Evolutionary conservation across 2,113 vertebrate genomes (phyloP).

Genomic region (Scalopus aquaticus): DNA sequence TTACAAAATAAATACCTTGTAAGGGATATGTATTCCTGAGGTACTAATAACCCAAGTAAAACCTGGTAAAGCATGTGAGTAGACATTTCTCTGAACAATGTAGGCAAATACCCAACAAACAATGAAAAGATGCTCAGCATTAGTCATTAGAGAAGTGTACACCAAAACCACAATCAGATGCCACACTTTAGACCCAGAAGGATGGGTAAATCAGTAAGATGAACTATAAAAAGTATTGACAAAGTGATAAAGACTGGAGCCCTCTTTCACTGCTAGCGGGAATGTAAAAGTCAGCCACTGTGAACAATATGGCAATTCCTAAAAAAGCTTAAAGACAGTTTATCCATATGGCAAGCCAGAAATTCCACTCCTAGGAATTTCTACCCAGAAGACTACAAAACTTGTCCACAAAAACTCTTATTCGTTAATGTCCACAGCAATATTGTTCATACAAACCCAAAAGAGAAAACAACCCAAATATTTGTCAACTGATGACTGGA

Average conservation of each 20-base stretch:
- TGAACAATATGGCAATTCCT: background rate
- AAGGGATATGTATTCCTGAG: background rate
- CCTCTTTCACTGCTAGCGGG: background rate
- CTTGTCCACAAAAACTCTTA: background rate
- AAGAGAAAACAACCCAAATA: background rate
- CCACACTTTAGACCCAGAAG: background rate
- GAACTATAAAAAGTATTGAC: background rate
- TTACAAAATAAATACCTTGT: background rate
- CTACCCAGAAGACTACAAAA: slow-evolving; percentile 1
- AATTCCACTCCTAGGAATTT: slow-evolving; percentile 22
- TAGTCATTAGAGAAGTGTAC: slow-evolving; percentile 7
- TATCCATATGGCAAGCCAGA: background rate
- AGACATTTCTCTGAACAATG: slow-evolving; percentile 27
- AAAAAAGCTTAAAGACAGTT: background rate
- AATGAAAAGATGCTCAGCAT: background rate
- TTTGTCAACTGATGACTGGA: background rate
- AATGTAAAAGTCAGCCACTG: background rate
- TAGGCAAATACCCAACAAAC: background rate
- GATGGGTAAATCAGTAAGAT: background rate
- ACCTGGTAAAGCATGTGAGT: background rate
- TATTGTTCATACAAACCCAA: background rate
- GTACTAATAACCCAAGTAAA: background rate
- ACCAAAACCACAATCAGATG: background rate
- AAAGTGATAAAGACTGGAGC: background rate
- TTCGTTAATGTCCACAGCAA: background rate